A percentile compares a stretch with the other conserved stretches of the same genome.
phyloP scores from a whole-genome alignment of 2,113 vertebrate species.

The Entelurus aequoreus region DNA sequence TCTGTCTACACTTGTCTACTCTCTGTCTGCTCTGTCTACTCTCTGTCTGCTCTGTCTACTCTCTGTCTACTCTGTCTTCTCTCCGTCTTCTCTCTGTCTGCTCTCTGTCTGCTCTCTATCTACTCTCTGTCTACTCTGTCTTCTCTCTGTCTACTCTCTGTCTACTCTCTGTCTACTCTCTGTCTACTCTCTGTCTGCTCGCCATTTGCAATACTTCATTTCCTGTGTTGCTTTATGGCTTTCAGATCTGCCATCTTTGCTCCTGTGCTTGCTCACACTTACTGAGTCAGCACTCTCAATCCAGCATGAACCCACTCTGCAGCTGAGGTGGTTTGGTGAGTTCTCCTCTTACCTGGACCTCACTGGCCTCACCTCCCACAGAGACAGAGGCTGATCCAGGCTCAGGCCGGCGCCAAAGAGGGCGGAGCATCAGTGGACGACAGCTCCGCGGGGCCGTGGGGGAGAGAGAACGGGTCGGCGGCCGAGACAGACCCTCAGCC shows the following conservation, averaged over 20 bases:
- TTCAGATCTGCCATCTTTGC: slow-evolving; percentile 12
- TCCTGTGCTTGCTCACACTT: not conserved
- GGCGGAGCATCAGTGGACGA: slow-evolving; percentile 39
- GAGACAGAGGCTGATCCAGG: slow-evolving; percentile 72
- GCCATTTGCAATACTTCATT: slow-evolving; percentile 18
- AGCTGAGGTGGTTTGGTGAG: not conserved
- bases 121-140: no score
- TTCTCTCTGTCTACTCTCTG: no score
- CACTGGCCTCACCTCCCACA: slow-evolving; percentile 26
- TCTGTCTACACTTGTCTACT: no score
- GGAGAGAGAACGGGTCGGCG: slow-evolving; percentile 55
- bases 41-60: no score
- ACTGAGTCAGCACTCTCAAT: not conserved
- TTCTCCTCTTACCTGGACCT: not conserved
- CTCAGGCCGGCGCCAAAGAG: slow-evolving; percentile 52
- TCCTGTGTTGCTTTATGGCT: slow-evolving; percentile 4
- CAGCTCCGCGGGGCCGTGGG: slow-evolving; percentile 36
- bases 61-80: no score
- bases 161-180: no score
- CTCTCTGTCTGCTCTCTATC: no score
- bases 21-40: no score
- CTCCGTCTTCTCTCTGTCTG: no score
- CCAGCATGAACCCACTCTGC: not conserved
- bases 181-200: slow-evolving; percentile 13
- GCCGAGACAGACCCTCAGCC: slow-evolving; percentile 49